These are phyloP conservation scores for Apoda limacodes DNA, from an alignment of 2,888 invertebrate species.

Conservation along the genomic window DNA sequence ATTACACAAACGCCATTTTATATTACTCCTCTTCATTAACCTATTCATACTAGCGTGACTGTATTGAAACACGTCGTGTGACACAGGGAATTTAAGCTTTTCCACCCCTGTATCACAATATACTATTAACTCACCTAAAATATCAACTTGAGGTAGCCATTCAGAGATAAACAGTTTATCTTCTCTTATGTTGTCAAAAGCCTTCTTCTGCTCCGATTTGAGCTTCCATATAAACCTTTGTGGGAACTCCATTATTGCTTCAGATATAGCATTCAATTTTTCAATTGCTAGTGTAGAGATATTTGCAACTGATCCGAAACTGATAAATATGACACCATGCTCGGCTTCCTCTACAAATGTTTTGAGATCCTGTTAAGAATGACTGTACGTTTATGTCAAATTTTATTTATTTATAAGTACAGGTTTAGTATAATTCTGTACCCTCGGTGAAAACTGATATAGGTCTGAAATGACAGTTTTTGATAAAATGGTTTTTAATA, in stretches of 20 bases:
- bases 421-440: too few relatives aligned
- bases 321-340: conserved; percentile 79
- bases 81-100: too few relatives aligned
- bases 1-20: too few relatives aligned
- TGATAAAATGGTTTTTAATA: too few relatives aligned
- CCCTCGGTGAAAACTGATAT: too few relatives aligned
- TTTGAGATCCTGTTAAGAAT: conserved; percentile 68
- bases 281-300: conserved; percentile 71
- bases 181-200: conserved; percentile 64
- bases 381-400: too few relatives aligned
- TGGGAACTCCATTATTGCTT: conserved; percentile 72
- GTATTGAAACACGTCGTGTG: too few relatives aligned
- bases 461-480: too few relatives aligned
- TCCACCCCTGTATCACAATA: too few relatives aligned
- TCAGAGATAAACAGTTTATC: conserved; percentile 72
- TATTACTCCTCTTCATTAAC: too few relatives aligned
- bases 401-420: too few relatives aligned
- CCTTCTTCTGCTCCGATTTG: conserved; percentile 68
- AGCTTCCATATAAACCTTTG: conserved; percentile 84
- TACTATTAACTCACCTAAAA: conserved; percentile 76
- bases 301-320: conserved; percentile 81
- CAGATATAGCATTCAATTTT: conserved; percentile 69
- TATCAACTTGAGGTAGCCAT: conserved; percentile 81
- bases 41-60: too few relatives aligned
- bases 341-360: conserved; percentile 73